These are phyloP conservation scores for Numenius phaeopus DNA, from an alignment of 2,797 vertebrate species.

Conservation along the genomic window DNA sequence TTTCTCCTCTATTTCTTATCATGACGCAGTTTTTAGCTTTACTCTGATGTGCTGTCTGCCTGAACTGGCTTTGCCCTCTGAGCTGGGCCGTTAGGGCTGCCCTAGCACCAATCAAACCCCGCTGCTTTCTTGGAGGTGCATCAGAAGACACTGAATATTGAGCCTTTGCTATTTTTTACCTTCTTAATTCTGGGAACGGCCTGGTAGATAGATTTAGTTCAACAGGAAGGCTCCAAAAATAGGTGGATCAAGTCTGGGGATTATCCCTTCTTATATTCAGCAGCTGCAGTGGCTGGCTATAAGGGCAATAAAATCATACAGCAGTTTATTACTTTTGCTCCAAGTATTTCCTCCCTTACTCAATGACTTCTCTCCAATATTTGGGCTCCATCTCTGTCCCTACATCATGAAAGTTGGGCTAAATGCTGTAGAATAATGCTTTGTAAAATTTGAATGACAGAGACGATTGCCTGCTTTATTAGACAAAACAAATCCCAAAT, in stretches of 20 bases:
- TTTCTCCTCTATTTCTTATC: background rate
- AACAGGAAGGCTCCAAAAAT: background rate
- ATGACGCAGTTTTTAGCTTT: fast-evolving
- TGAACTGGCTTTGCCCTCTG: background rate
- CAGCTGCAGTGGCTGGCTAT: background rate
- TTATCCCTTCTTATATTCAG: background rate
- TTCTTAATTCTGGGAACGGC: background rate
- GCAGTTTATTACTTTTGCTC: background rate
- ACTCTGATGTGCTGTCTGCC: background rate
- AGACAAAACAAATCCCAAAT: background rate
- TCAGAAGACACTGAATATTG: background rate
- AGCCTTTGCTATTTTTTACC: background rate
- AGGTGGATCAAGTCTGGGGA: background rate
- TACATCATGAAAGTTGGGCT: background rate
- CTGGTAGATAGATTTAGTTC: background rate
- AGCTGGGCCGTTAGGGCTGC: background rate
- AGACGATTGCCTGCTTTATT: background rate
- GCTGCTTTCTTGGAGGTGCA: background rate
- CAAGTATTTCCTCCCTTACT: background rate
- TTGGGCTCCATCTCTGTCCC: background rate
- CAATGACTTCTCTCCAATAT: background rate
- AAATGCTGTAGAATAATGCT: background rate
- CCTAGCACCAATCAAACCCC: background rate
- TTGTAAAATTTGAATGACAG: background rate
- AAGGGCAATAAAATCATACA: background rate